Evolutionary conservation across 1,140 invertebrate species (phyloP), one percentile per base, ranked within the genome.

Genomic region (Aplysia californica): DNA sequence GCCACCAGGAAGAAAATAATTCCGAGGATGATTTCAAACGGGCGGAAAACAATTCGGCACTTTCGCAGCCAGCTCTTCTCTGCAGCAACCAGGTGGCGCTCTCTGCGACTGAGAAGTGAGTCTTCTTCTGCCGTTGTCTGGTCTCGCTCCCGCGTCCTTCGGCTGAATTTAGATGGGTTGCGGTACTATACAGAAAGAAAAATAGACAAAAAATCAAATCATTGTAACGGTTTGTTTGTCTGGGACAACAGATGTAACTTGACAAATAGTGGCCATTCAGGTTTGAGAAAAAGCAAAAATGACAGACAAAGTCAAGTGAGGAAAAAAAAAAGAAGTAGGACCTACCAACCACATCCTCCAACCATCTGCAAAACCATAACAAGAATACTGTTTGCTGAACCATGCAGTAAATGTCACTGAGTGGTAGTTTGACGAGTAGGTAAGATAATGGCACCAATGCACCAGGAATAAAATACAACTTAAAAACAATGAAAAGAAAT

Each of bases 1-100:
- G 87, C 87, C 59, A 91, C 39, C 18, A 89, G 59, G 15, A 85
- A 73, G 31, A 89, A 84, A 6, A 88, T 38, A 23, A 90, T 74
- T 21, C 90, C 90, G 77, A 89, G 78, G 20, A 89, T 64, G 6
- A 91, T 85, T 77, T 91, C 85, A 78, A 90, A 86, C 2, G 90
- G 90, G 55, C 90, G 80, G 35, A 89, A 79, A 26, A 90, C 56
- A 0, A 79, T 35, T 33, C 87, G 77, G 77, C 84, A 89, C 75
- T 87, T 87, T 65, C 85, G 82, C 15, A 83, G 73, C 44, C 82
- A 87, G 68, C 82, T 87, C 1, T 75, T 82, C 31, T 86, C 81
- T 21, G 80, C 76, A 4, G 74, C 80, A 31, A 79, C 71, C 31
- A 90, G 80, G 70, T 85, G 85, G n/a, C 82, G 82, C 38, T 86